Base-by-base conservation (phyloP, 92 coral and sea anemone species). In the Micromussa lordhowensis region DNA sequence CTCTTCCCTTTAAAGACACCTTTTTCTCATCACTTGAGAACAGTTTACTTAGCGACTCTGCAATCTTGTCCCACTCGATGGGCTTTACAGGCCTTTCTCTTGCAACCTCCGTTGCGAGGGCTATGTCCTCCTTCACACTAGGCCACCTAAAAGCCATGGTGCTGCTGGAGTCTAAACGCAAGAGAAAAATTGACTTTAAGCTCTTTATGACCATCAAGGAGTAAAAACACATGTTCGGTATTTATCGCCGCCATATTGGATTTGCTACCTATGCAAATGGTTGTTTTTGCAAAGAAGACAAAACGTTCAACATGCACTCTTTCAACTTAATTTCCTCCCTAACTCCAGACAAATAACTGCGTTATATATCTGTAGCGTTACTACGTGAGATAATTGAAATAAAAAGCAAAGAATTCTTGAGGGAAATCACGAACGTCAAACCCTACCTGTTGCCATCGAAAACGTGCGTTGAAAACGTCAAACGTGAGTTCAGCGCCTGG, bases 381-480 rank as follows among this genome's bases (percentile, higher is more conserved):
- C 15, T 54, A 54, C 3, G 58, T 54, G 58, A 54, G 58, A 54
- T 54, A 54, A 54, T 16, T 54, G 58, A 54, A 13, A 54, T 0
- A 12, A 1, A 54, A 72, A 32, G 77, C 77, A 72, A 72, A 72
- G 49, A 72, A 72, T 11, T 44, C 77, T 35, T 32, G 51, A 32
- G 77, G 51, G 26, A 72, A 72, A 35, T 32, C 48, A 17, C 24
- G 13, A 70, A 70, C 38, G 6, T 72, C 48, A 72, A 72, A 72
- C 13, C 77, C 49, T 72, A 72, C 51, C 77, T 34, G 22, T 72
- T 72, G 53, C 15, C 77, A 51, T 72, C 49, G 53, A 32, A 72
- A 72, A 72, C 3, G 77, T 32, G 77, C 21, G n/a, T 72, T 72
- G 53, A 72, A 72, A 72, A 72, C 77, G 0, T 35, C 77, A 72